phyloP scores from a whole-genome alignment of 2,888 invertebrate genomes.

The Drosophila anceps region DNA sequence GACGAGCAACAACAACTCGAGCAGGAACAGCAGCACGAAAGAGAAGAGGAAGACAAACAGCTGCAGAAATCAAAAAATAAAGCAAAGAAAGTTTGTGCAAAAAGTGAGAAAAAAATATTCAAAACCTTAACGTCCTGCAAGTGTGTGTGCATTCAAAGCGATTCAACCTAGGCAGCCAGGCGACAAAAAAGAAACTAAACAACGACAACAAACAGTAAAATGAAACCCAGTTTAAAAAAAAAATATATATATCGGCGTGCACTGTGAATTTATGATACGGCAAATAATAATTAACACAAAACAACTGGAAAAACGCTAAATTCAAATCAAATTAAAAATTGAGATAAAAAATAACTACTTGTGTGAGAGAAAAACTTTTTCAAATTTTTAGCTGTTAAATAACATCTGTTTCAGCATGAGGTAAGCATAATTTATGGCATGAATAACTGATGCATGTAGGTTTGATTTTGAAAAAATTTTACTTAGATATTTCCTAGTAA shows the following conservation, averaged over 20 bases:
- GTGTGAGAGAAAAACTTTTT: no score
- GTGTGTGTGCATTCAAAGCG: conserved; percentile 50
- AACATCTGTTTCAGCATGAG: not conserved
- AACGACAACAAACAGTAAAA: not conserved
- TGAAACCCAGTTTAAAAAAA: not conserved
- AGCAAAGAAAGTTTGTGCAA: conserved; percentile 46
- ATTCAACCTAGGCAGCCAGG: conserved; percentile 4
- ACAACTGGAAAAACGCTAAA: not conserved
- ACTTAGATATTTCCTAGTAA: not conserved
- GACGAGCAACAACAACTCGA: conserved; percentile 5
- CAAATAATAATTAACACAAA: not conserved
- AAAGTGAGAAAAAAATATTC: conserved; percentile 52
- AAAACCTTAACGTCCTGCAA: conserved; percentile 56
- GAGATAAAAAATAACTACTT: not conserved
- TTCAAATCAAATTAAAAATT: not conserved
- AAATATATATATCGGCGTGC: no score
- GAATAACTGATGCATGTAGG: not conserved
- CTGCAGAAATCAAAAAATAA: not conserved
- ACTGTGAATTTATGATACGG: not conserved
- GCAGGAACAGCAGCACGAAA: not conserved
- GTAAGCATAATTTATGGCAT: not conserved
- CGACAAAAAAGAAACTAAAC: not conserved
- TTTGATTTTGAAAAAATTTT: not conserved
- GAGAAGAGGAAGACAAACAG: not conserved
- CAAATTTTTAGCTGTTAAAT: not conserved